Evolutionary conservation across 2,113 vertebrate genomes (phyloP), one percentile per base, ranked within the genome.

Genomic region (Muntiacus muntjak): DNA sequence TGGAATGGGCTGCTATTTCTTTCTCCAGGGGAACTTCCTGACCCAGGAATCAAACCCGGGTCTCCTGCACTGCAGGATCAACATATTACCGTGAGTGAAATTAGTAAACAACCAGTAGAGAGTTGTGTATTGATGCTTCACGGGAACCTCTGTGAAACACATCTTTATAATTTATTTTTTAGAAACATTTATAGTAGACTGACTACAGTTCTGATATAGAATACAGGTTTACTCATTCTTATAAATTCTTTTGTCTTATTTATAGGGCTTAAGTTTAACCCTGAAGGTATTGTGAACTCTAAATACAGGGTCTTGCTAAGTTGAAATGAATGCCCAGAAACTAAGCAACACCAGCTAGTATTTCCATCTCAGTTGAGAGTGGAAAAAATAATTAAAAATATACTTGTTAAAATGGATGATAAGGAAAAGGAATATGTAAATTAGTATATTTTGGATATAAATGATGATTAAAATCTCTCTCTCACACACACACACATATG

Each of bases 241-340:
- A 90, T 96, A 88, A 94, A 87, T 47, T 23, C 45, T 95, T 95
- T 85, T 96, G 17, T 33, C 79, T 84, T 79, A 47, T 94, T 97
- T 94, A 85, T 26, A 36, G 25, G 55, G 33, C 93, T 91, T 86
- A 26, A 87, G 16, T 86, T n/a, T 64, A 54, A 94, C 28, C 14
- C 54, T 92, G 52, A 67, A 82, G 93, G 26, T 74, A 45, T 60
- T 76, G 5, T 62, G 89, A 86, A 58, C 45, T 78, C 0, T 79
- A 95, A 95, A 89, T 50, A 71, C 16, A 84, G 43, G 15, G n/a
- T 74, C 45, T 87, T 55, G 36, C 71, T 28, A 47, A 43, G 30
- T 58, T 7, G 23, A 89, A 89, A 81, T 88, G 19, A 71, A 45
- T 50, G 40, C 10, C 50, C 28, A 55, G 30, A 92, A 94, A 84